A percentile compares a stretch with the other conserved stretches of the same genome.
Evolutionary conservation across 2,113 vertebrate genomes (phyloP).

Genomic region (Carassius carassius): DNA sequence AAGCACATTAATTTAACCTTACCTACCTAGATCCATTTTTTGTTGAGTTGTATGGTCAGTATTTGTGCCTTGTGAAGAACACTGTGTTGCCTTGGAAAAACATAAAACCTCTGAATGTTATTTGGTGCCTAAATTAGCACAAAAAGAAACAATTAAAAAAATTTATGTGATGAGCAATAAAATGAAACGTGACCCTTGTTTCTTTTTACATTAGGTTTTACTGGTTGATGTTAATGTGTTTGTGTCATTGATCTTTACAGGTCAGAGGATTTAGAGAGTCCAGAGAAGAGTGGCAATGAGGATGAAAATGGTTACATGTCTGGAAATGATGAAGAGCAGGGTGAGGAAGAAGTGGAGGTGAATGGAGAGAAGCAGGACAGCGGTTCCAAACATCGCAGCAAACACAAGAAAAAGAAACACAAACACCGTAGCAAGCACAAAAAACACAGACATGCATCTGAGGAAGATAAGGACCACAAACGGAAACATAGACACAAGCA

Average conservation of each 20-base stretch:
- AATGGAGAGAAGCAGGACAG: conserved; percentile 83
- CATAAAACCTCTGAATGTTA: background rate
- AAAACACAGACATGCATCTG: conserved; percentile 94
- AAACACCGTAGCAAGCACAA: conserved; percentile 99
- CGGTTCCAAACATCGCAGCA: conserved; percentile 80
- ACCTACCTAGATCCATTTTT: background rate
- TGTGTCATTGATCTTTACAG: conserved; percentile 68
- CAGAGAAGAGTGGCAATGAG: conserved; percentile 87
- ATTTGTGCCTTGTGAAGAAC: background rate
- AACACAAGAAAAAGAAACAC: conserved; percentile 99
- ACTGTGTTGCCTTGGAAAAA: background rate
- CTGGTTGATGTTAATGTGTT: background rate
- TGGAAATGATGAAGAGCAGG: conserved; percentile 83
- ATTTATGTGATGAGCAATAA: background rate
- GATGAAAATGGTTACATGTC: conserved; percentile 94
- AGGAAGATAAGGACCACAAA: conserved; percentile 92
- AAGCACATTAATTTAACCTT: background rate
- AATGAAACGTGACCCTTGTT: background rate
- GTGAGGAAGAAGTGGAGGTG: conserved; percentile 70
- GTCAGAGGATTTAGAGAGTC: conserved; percentile 85
- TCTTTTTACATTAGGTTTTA: background rate
- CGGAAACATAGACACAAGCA: conserved; percentile 96
- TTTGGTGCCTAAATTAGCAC: background rate
- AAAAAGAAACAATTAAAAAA: background rate
- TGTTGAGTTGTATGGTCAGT: background rate